These are phyloP conservation scores for Clavelina lepadiformis DNA, from an alignment of 23 tunicate genomes.

Conservation along the genomic window DNA sequence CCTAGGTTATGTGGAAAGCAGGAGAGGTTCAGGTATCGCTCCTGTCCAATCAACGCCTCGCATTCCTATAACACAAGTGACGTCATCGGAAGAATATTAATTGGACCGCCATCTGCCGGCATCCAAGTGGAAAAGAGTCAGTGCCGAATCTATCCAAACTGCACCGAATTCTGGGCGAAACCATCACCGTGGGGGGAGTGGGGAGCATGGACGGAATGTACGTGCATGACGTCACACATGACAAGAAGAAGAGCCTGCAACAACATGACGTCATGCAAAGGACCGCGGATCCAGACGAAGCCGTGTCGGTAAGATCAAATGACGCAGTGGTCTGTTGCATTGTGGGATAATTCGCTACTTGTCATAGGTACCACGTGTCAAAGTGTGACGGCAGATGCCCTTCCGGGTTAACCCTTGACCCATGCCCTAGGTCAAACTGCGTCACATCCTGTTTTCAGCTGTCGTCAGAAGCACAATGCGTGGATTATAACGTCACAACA, in stretches of 20 bases:
- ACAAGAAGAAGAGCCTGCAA: slow-evolving; percentile 11
- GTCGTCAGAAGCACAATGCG: slow-evolving; percentile 19
- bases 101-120: too few relatives aligned
- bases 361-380: slow-evolving; percentile 10
- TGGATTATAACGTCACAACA: background rate
- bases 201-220: slow-evolving; percentile 46
- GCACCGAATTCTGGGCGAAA: background rate
- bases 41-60: too few relatives aligned
- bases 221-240: slow-evolving; percentile 20
- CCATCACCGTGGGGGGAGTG: slow-evolving; percentile 36
- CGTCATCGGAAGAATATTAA: too few relatives aligned
- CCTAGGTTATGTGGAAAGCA: background rate
- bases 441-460: slow-evolving; percentile 36
- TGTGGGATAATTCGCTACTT: background rate
- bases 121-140: too few relatives aligned
- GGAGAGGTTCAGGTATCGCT: background rate
- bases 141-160: slow-evolving; percentile 11
- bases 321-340: too few relatives aligned
- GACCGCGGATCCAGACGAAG: slow-evolving; percentile 17
- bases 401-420: slow-evolving; percentile 26
- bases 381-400: slow-evolving; percentile 44
- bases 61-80: too few relatives aligned
- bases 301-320: slow-evolving; percentile 46
- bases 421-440: slow-evolving; percentile 28
- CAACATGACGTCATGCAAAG: slow-evolving; percentile 16